Percentiles rank a stretch among this genome's conserved stretches.
These are phyloP conservation scores for Yponomeuta evonymella DNA, from an alignment of 2,888 invertebrate species.

Conservation along the genomic window DNA sequence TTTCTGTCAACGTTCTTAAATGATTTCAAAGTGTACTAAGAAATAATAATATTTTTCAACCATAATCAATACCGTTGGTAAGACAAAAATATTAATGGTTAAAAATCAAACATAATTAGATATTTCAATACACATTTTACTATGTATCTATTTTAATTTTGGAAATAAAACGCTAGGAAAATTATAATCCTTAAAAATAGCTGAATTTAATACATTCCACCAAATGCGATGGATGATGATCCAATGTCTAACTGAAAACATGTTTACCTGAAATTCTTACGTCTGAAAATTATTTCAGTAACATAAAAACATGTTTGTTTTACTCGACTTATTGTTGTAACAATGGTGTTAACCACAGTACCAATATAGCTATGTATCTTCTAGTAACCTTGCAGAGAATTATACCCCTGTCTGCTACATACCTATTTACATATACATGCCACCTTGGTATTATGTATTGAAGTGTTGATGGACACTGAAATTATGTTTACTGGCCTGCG, in stretches of 20 bases:
- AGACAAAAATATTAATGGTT: too few species aligned
- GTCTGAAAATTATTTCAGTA: conserved; percentile 1
- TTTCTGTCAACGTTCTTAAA: neutral
- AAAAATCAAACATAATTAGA: too few species aligned
- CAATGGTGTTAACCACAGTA: conserved; percentile 27
- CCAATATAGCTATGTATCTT: conserved; percentile 16
- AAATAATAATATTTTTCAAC: too few species aligned
- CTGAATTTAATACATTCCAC: too few species aligned
- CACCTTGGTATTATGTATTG: neutral
- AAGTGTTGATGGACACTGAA: neutral
- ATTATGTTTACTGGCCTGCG: neutral
- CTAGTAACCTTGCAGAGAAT: conserved; percentile 12
- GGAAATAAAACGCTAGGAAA: too few species aligned
- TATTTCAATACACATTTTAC: too few species aligned
- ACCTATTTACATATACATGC: neutral
- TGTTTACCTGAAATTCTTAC: neutral
- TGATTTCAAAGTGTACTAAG: neutral
- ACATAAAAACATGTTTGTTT: conserved; percentile 7
- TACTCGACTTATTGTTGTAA: conserved; percentile 23
- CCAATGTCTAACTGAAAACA: too few species aligned
- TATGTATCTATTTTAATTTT: too few species aligned
- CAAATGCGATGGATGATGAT: too few species aligned
- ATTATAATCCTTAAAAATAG: too few species aligned
- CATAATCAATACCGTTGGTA: too few species aligned
- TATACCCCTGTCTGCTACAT: neutral